These are phyloP conservation scores for Myzus persicae DNA, from an alignment of 1,140 invertebrate genomes.

Conservation along the genomic window DNA sequence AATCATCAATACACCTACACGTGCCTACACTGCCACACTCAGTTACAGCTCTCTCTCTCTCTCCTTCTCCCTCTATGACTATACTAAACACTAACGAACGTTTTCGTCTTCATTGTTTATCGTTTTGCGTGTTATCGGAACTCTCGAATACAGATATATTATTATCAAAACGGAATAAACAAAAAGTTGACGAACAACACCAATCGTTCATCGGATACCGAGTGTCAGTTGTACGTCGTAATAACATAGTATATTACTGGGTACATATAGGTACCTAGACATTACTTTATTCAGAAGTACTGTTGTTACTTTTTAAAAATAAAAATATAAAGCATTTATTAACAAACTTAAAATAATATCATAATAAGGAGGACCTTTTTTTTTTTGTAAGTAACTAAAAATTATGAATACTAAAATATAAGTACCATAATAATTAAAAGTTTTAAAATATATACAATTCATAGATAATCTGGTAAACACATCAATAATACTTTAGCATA, in stretches of 20 bases:
- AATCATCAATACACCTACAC: constrained; percentile 33
- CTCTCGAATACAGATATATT: not conserved
- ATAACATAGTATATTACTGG: not conserved
- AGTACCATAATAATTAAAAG: no score
- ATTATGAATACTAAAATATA: no score
- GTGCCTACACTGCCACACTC: not conserved
- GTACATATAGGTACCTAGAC: not conserved
- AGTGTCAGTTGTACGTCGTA: not conserved
- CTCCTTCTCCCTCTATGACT: not conserved
- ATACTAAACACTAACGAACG: not conserved
- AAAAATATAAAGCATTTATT: not conserved
- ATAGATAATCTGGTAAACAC: no score
- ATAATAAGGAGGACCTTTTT: not conserved
- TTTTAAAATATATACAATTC: no score
- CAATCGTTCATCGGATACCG: not conserved
- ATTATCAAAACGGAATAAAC: not conserved
- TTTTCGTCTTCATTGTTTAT: constrained; percentile 24
- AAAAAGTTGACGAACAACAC: not conserved
- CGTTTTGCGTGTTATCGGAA: not conserved
- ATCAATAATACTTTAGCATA: no score
- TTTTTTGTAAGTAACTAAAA: no score
- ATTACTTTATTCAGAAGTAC: not conserved
- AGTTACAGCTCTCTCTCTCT: not conserved
- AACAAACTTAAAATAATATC: not conserved
- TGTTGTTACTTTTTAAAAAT: not conserved